Base-by-base conservation (phyloP, 2,888 invertebrate genomes). In the Candidula unifasciata region DNA sequence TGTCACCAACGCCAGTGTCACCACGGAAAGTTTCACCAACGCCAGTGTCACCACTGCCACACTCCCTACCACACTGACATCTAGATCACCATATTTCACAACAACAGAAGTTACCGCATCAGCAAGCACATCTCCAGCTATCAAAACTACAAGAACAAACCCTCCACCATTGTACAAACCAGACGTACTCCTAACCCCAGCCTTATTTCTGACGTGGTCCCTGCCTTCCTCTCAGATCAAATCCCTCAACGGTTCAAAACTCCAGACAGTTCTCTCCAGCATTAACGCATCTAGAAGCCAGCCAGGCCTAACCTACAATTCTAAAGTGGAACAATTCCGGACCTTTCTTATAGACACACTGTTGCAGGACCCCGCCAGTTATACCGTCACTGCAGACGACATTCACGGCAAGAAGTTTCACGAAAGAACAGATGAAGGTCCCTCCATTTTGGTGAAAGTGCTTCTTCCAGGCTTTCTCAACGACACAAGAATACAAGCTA, bases 171-270 rank as follows among this genome's bases (percentile, higher is more conserved):
- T 44, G 44, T 66, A 66, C 79, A 79, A 66, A 37, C 3, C 30
- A 6, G 33, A 79, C 3, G 79, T 79, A 3, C 37, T 44, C 27
- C 66, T 79, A 37, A 66, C 44, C 44, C 79, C 79, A 18, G 79
- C 79, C n/a, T 66, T 79, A 3, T 79, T 79, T 44, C 79, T 79
- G 24, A 79, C 79, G 21, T 79, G 79, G 79, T 64, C 79, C 18
- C 27, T 79, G n/a, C 66, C 64, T 27, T 60, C 35, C 3, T 13
- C 44, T 10, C 79, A 79, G n/a, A 68, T 79, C 37, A 5, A 33
- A 37, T 27, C 16, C 1, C 64, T 79, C 35, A 21, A 5, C 6
- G 79, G 79, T 33, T 79, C 79, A 13, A 3, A 79, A 35, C 44
- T 79, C 6, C n/a, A 68, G n/a, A 79, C 79, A 16, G 44, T 79